These are phyloP conservation scores for Mamestra brassicae DNA, from an alignment of 2,888 invertebrate species.

Conservation along the genomic window DNA sequence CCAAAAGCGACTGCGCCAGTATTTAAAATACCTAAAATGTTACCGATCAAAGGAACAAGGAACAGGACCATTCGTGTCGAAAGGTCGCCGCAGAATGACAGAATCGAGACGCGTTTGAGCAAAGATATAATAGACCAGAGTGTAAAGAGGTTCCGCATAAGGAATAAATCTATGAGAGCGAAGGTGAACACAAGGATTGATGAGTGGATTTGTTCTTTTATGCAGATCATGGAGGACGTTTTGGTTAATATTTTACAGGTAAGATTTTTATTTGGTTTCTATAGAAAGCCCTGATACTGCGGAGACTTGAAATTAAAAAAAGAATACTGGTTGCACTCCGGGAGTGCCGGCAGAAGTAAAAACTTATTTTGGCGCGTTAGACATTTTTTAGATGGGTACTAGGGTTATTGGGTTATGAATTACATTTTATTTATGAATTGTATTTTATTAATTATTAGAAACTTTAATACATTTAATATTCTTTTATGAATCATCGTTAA, in stretches of 20 bases:
- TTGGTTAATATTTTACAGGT: constrained; percentile 75
- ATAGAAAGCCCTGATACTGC: too few species aligned
- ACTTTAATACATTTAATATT: too few species aligned
- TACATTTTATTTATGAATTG: too few species aligned
- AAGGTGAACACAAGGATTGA: constrained; percentile 71
- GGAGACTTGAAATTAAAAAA: too few species aligned
- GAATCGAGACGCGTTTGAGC: constrained; percentile 3
- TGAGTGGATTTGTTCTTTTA: constrained; percentile 77
- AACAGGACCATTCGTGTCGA: constrained; percentile 14
- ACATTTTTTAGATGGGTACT: too few species aligned
- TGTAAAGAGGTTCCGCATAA: constrained; percentile 67
- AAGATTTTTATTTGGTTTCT: not conserved
- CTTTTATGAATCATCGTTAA: too few species aligned
- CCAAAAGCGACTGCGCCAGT: constrained; percentile 11
- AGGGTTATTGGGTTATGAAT: too few species aligned
- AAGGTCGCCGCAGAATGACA: constrained; percentile 23
- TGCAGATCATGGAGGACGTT: constrained; percentile 79
- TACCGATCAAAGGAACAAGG: constrained; percentile 28
- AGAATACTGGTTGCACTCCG: too few species aligned
- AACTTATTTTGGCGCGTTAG: too few species aligned
- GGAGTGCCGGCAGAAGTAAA: too few species aligned
- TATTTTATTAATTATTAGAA: too few species aligned
- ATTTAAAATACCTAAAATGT: constrained; percentile 47
- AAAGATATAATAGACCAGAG: constrained; percentile 48
- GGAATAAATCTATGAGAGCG: constrained; percentile 60